A percentile compares a stretch with the other conserved stretches of the same genome.
These are phyloP conservation scores for Eciton burchellii DNA, from an alignment of 1,140 invertebrate species.

Conservation along the genomic window DNA sequence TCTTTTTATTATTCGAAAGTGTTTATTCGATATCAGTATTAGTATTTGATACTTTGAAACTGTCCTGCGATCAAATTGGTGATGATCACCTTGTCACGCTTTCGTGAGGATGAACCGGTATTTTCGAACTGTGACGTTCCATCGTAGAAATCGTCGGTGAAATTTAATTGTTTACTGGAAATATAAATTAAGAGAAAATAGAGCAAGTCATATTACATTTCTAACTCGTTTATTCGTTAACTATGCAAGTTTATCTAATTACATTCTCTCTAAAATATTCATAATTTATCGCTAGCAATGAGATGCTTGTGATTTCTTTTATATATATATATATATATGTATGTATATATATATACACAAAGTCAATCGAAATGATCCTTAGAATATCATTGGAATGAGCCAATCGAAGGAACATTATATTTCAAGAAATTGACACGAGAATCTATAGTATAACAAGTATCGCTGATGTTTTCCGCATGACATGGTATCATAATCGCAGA, in stretches of 20 bases:
- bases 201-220: not conserved
- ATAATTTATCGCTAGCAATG: not conserved
- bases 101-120: constrained; percentile 47
- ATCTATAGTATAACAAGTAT: too few relatives aligned
- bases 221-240: not conserved
- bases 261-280: not conserved
- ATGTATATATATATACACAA: too few relatives aligned
- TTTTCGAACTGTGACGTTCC: constrained; percentile 6
- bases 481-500: constrained; percentile 7
- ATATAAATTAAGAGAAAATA: constrained; percentile 43
- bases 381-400: not conserved
- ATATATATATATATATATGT: too few relatives aligned
- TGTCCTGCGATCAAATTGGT: constrained; percentile 20
- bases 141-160: constrained; percentile 50
- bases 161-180: constrained; percentile 55
- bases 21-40: not conserved
- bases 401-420: not conserved
- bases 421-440: not conserved
- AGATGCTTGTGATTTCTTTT: too few relatives aligned
- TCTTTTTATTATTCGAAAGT: not conserved
- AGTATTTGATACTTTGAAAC: not conserved
- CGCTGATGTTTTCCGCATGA: constrained; percentile 3
- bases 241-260: not conserved
- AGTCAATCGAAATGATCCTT: not conserved
- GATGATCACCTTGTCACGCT: constrained; percentile 54